Percentiles rank a stretch among this genome's conserved stretches.
phyloP scores from a whole-genome alignment of 23 tunicate species.

The Ciona savignyi region DNA sequence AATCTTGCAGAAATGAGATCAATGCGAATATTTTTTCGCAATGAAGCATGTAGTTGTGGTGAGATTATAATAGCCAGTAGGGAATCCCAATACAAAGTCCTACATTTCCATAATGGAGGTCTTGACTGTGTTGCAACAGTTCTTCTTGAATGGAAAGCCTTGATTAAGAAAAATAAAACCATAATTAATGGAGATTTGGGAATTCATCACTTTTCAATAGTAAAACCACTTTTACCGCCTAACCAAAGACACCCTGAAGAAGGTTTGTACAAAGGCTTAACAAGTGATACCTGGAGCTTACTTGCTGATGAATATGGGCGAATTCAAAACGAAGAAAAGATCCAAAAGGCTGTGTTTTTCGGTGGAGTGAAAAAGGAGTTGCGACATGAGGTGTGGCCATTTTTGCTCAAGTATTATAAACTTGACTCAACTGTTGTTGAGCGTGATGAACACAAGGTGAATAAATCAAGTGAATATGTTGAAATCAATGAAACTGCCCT shows the following conservation, averaged over 20 bases:
- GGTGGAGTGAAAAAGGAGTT: conserved; percentile 52
- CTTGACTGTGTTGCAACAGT: conserved; percentile 37
- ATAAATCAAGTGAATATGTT: conserved; percentile 22
- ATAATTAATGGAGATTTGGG: background rate
- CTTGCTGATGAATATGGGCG: conserved; percentile 59
- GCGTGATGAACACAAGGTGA: conserved; percentile 22
- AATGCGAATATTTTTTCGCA: conserved; percentile 40
- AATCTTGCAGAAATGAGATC: conserved; percentile 58
- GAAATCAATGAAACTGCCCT: conserved; percentile 18
- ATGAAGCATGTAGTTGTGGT: conserved; percentile 47
- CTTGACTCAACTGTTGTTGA: conserved; percentile 38
- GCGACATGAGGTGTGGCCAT: conserved; percentile 64
- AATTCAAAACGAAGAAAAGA: conserved; percentile 38
- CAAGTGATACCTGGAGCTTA: conserved; percentile 48
- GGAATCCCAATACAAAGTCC: conserved; percentile 58
- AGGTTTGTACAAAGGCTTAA: conserved; percentile 45
- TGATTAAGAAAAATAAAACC: conserved; percentile 9
- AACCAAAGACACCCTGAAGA: conserved; percentile 71
- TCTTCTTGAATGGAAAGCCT: conserved; percentile 48
- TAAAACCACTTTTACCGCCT: conserved; percentile 10
- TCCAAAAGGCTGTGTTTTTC: conserved; percentile 66
- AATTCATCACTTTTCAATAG: conserved; percentile 23
- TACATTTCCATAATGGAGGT: conserved; percentile 83
- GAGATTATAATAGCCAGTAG: conserved; percentile 47
- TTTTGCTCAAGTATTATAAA: conserved; percentile 43